Conservation (phyloP, 2,888 invertebrate species). For the Hemistola chrysoprasaria region DNA sequence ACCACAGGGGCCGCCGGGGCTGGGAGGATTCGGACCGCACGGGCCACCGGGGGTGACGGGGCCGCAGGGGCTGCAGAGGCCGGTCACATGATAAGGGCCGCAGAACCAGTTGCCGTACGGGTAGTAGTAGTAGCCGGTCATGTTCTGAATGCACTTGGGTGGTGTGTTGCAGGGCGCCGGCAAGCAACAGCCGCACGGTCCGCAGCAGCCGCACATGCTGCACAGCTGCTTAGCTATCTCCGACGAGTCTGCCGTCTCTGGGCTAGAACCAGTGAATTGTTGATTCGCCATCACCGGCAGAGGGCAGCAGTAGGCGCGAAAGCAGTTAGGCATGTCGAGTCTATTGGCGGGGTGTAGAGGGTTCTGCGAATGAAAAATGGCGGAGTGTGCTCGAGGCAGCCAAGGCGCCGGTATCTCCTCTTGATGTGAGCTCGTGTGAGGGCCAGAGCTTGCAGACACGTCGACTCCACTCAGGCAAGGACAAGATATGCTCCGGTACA, state of each 20-base stretch:
- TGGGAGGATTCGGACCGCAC: conserved; percentile 22
- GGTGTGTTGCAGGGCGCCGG: conserved; percentile 56
- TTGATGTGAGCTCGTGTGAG: no score
- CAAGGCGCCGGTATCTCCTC: no score
- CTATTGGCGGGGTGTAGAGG: no score
- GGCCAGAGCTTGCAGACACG: no score
- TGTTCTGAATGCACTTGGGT: conserved; percentile 53
- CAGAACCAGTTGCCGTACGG: conserved; percentile 67
- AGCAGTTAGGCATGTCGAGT: no score
- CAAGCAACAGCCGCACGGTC: conserved; percentile 42
- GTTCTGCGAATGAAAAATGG: no score
- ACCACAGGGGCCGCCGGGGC: conserved; percentile 27
- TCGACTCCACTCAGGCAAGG: conserved; percentile 31
- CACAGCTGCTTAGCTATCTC: conserved; percentile 16
- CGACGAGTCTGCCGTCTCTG: no score
- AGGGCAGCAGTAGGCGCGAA: no score
- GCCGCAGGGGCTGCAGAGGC: conserved; percentile 32
- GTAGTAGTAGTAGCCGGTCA: conserved; percentile 65
- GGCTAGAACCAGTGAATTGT: no score
- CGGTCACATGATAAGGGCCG: conserved; percentile 58
- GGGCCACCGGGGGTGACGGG: conserved; percentile 35
- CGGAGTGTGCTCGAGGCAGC: no score
- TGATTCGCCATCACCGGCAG: no score
- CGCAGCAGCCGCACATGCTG: conserved; percentile 29
- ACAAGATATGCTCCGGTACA: conserved; percentile 42